These are phyloP conservation scores for Zosterops japonicus DNA, from an alignment of 2,113 vertebrate species.

Conservation along the genomic window DNA sequence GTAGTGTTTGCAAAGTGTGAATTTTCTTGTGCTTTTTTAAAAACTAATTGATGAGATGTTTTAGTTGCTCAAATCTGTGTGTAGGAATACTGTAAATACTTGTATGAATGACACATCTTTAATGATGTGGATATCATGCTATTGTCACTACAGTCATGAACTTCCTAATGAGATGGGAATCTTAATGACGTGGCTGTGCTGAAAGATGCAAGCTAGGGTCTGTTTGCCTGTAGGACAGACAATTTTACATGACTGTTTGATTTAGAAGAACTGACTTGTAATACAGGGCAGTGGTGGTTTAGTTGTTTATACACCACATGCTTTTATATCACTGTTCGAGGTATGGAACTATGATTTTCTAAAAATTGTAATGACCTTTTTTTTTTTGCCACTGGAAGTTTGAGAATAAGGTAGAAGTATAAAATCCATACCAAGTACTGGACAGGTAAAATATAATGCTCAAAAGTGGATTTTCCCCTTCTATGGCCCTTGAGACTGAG, in stretches of 20 bases:
- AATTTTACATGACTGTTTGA: rapidly evolving
- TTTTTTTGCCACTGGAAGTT: not conserved
- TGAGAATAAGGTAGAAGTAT: not conserved
- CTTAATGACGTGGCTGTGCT: not conserved
- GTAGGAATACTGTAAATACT: not conserved
- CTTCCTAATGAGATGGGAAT: not conserved
- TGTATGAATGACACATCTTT: not conserved
- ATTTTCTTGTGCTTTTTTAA: not conserved
- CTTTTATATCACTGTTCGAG: not conserved
- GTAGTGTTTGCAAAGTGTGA: not conserved
- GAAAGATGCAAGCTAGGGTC: not conserved
- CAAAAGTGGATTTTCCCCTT: conserved; percentile 26
- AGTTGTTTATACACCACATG: not conserved
- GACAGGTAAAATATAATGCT: conserved; percentile 19
- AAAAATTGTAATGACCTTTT: not conserved
- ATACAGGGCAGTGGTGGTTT: not conserved
- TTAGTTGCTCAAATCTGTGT: not conserved
- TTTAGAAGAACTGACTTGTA: not conserved
- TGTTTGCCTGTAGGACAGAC: not conserved
- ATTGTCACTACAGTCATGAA: not conserved
- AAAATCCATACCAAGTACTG: conserved; percentile 15
- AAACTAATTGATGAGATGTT: not conserved
- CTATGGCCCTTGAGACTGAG: conserved; percentile 25
- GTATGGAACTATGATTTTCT: not conserved
- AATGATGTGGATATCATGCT: not conserved